phyloP scores from a whole-genome alignment of 1,140 invertebrate genomes.

The Heliconius congener region DNA sequence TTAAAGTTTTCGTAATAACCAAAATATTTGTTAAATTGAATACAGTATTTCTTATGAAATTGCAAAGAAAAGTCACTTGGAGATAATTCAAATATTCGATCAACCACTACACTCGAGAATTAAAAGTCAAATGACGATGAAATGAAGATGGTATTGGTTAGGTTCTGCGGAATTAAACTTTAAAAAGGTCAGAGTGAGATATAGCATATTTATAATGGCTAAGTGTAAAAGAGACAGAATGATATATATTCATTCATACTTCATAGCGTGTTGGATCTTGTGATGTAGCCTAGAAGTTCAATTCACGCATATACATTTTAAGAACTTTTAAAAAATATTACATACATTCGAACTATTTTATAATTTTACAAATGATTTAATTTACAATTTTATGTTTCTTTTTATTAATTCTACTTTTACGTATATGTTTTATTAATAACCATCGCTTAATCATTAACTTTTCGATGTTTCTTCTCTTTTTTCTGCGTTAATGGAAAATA shows the following conservation, averaged over 20 bases:
- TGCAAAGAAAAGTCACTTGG: not conserved
- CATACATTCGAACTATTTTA: not conserved
- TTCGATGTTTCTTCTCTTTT: not conserved
- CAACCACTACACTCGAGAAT: not conserved
- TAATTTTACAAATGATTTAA: not conserved
- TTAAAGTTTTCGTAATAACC: not conserved
- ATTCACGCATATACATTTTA: not conserved
- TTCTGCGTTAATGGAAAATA: not conserved
- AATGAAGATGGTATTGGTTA: not conserved
- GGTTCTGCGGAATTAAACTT: not conserved
- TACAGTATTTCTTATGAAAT: not conserved
- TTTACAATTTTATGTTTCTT: too few relatives aligned
- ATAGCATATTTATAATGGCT: not conserved
- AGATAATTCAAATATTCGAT: not conserved
- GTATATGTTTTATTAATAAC: not conserved
- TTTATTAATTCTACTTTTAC: not conserved
- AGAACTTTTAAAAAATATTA: not conserved
- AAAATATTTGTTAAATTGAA: not conserved
- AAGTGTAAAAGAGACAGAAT: not conserved
- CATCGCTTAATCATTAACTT: not conserved
- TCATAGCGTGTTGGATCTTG: not conserved
- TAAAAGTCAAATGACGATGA: not conserved
- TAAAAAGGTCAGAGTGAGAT: not conserved
- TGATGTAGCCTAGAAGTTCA: not conserved
- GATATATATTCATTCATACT: not conserved